Evolutionary conservation across 2,113 vertebrate genomes (phyloP), one percentile per base, ranked within the genome.

Genomic region (Leucoraja erinaceus): DNA sequence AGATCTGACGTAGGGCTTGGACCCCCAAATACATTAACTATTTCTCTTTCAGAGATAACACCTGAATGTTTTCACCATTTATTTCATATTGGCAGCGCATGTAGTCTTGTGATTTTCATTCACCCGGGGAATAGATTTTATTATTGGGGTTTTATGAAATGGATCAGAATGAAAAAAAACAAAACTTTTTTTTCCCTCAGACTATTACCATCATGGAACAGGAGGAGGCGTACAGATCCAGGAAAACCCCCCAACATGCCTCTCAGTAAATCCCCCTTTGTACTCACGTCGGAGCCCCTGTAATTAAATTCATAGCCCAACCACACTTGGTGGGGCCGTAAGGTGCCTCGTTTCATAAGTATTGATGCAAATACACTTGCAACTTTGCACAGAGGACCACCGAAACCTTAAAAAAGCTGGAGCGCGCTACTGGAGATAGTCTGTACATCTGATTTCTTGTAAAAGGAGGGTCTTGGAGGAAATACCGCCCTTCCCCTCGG

Each of bases 361-460:
- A 28, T 59, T 8, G 7, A 9, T 59, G 79, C 12, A 11, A 56
- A 0, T 9, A 84, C 25, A 8, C 59, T 54, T 14, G 54, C 28
- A 8, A 84, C 25, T 9, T 22, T 25, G 25, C 1, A 81, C 16
- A 22, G 2, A 54, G 1, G 14, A 31, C 33, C 33, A 16, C 4
- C 31, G 77, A 81, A 3, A 81, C 22, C 7, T 2, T 54, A 47
- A 47, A 47, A 18, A 20, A 1, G 5, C 22, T 0, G 3, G 16
- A 83, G 47, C 8, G 2, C 8, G 54, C 25, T 20, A 59, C 47
- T 25, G 54, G 20, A 59, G 22, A 3, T 10, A 28, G 4, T 59
- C 59, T 59, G 12, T 18, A 61, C 61, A 47, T 68, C 33, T 91
- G 88, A 91, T 91, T 91, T 91, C 88, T 91, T 91, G 33, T 91